Percentiles rank a stretch among this genome's conserved stretches.
These are phyloP conservation scores for Phycodurus eques DNA, from an alignment of 2,113 vertebrate species.

Conservation along the genomic window DNA sequence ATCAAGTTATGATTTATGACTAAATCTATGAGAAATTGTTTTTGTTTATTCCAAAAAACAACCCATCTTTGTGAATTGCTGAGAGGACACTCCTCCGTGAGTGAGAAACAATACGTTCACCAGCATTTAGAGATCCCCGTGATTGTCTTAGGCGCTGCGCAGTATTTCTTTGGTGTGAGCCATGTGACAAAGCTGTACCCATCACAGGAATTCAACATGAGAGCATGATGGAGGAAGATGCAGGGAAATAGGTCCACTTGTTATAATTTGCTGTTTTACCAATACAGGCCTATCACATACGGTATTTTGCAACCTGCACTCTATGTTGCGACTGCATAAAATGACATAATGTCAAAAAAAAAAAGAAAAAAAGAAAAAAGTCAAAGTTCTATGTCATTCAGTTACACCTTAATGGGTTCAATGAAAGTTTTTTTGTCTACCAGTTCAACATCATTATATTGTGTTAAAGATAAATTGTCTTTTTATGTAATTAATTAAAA, in stretches of 20 bases:
- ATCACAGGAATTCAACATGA: conserved; percentile 74
- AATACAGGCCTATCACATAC: conserved; percentile 1
- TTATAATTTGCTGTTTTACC: conserved; percentile 24
- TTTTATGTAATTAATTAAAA: too few species aligned
- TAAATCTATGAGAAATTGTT: conserved; percentile 69
- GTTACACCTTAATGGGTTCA: background rate
- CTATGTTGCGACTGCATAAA: conserved; percentile 22
- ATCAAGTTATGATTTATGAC: conserved; percentile 71
- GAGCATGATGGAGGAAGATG: background rate
- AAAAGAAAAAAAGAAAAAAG: background rate
- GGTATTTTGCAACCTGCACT: conserved; percentile 26
- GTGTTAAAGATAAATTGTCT: background rate
- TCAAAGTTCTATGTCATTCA: background rate
- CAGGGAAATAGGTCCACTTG: conserved; percentile 22
- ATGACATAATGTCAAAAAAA: background rate
- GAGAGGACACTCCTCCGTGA: conserved; percentile 77
- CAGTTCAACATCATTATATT: background rate
- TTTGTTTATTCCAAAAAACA: conserved; percentile 80
- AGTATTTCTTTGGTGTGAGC: conserved; percentile 72
- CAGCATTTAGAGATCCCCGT: conserved; percentile 76
- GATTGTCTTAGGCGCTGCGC: conserved; percentile 92
- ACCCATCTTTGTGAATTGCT: conserved; percentile 77
- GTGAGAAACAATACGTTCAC: conserved; percentile 69
- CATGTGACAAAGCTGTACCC: conserved; percentile 80
- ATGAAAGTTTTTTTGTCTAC: background rate